phyloP scores from a whole-genome alignment of 2,888 invertebrate genomes.

The Scelioninae gen. 2 region DNA sequence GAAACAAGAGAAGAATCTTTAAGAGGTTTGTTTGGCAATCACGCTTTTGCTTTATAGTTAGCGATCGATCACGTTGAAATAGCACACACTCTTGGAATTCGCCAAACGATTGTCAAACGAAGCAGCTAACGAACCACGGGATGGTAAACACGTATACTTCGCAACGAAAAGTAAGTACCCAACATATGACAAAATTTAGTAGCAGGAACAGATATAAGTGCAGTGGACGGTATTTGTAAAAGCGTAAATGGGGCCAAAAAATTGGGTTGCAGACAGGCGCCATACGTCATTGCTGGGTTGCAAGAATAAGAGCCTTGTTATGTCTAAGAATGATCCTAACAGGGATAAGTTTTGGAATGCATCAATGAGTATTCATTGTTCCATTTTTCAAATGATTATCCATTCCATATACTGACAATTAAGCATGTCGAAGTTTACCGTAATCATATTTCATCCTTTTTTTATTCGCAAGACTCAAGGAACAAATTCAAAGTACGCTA shows the following conservation, averaged over 20 bases:
- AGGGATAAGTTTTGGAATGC: no score
- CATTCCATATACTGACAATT: no score
- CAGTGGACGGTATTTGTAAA: constrained; percentile 5
- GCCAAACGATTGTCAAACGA: constrained; percentile 54
- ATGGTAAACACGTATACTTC: constrained; percentile 51
- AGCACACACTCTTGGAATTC: constrained; percentile 44
- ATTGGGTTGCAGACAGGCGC: constrained; percentile 37
- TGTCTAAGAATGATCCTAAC: no score
- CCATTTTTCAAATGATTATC: no score
- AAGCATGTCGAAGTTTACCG: no score
- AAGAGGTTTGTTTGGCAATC: constrained; percentile 44
- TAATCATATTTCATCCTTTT: no score
- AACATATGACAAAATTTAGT: constrained; percentile 26
- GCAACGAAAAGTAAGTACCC: constrained; percentile 36
- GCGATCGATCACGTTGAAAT: constrained; percentile 55
- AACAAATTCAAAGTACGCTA: no score
- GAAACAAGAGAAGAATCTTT: constrained; percentile 34
- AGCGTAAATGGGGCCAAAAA: constrained; percentile 24
- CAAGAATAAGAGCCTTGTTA: no score
- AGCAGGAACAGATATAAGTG: constrained; percentile 39
- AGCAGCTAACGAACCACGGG: constrained; percentile 54
- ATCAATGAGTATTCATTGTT: no score
- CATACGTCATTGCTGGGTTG: constrained; percentile 31
- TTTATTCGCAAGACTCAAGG: no score
- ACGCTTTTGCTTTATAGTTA: constrained; percentile 43